Base-by-base conservation (phyloP, 2,797 vertebrate species). In the Yasuhikotakia modesta region DNA sequence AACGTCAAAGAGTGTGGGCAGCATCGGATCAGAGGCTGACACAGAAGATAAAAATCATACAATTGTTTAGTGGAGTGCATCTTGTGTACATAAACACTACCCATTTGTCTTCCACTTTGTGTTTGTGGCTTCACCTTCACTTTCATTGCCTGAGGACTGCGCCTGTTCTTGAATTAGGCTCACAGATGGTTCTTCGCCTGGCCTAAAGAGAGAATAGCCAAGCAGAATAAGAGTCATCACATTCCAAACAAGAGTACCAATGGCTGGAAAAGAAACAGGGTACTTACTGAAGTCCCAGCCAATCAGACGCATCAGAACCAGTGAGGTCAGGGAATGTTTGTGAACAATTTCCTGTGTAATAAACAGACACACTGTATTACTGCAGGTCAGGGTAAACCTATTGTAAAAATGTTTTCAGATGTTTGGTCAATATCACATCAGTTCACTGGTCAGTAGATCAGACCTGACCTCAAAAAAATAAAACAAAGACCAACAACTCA, bases 281-380 rank as follows among this genome's bases (percentile, higher is more conserved):
- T 10, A 91, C 84, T 48, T 92, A 94, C 78, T 92, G 91, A 0
- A 93, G 93, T 83, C 92, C 94, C 7, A 95, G 87, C 97, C 97
- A 98, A 43, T 94, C 92, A 48, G 96, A 94, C 0, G 94, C 92
- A 74, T 93, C 96, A 84, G 94, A 96, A 78, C 93, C 94, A 1
- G 96, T 86, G 4, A 96, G 94, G 0, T 95, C 94, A 19, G 93
- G 88, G 0, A 94, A 96, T 0, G 94, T 92, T 86, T 94, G 93
- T 72, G 92, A 95, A 76, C 91, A 87, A 13, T 90, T 88, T 83
- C 93, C 95, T 90, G 92, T 92, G 14, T 16, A 48, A 48, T 48
- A 45, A 45, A 45, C 7, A 45, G 2, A 16, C 16, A 39, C 8
- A 39, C 35, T 48, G 46, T 16, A 48, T 48, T 48, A 48, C 46